Evolutionary conservation across 2,888 invertebrate species (phyloP).

Genomic region (Ichneumon xanthorius): DNA sequence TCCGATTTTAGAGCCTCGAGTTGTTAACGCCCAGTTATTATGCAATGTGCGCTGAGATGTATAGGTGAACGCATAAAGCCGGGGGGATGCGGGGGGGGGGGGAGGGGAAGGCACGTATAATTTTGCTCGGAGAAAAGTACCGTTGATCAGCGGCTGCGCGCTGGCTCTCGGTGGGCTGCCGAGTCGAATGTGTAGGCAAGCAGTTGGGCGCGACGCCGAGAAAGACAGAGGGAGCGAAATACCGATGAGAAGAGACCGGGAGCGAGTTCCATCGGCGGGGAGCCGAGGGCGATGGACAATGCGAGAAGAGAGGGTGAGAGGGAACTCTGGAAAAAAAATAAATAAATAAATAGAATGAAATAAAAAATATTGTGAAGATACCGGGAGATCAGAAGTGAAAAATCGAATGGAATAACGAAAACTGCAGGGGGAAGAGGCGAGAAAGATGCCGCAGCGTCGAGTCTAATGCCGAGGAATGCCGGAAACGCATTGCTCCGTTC

Average conservation of each 20-base stretch:
- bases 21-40: constrained; percentile 74
- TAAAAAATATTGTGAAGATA: constrained; percentile 11
- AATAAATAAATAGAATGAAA: constrained; percentile 11
- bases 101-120: constrained; percentile 72
- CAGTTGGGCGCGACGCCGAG: constrained; percentile 48
- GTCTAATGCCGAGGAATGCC: constrained; percentile 66
- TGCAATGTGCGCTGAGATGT: constrained; percentile 72
- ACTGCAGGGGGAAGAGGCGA: constrained; percentile 53
- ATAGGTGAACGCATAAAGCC: constrained; percentile 25
- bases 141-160: constrained; percentile 76
- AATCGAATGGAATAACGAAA: constrained; percentile 65
- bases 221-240: constrained; percentile 56
- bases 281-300: constrained; percentile 19
- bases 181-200: constrained; percentile 51
- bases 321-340: constrained; percentile 7
- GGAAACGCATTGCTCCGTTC: constrained; percentile 45
- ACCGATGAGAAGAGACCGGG: constrained; percentile 55
- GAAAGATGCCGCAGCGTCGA: constrained; percentile 46
- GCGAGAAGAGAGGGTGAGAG: background rate
- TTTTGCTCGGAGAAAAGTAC: constrained; percentile 78
- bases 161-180: constrained; percentile 60
- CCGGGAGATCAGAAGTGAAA: background rate
- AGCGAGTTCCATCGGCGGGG: constrained; percentile 36
- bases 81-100: constrained; percentile 45
- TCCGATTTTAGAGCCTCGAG: constrained; percentile 39